Percentiles rank a stretch among this genome's conserved stretches.
Evolutionary conservation across 2,113 vertebrate genomes (phyloP).

Genomic region (Coryphaenoides rupestris): DNA sequence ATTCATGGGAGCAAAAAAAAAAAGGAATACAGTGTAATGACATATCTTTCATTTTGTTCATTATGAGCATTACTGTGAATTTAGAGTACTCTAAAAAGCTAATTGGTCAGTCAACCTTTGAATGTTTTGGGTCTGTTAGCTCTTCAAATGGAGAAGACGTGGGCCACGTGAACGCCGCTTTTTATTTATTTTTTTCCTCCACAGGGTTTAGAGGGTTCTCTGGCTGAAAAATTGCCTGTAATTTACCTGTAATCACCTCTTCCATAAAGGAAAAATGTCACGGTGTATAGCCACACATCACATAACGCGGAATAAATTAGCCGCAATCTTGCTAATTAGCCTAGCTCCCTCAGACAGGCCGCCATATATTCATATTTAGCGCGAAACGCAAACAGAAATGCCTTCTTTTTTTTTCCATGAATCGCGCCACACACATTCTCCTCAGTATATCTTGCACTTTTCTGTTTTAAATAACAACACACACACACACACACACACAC

Average conservation of each 20-base stretch:
- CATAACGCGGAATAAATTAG: no score
- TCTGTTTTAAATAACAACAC: no score
- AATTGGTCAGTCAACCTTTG: slow-evolving; percentile 45
- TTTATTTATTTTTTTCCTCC: no score
- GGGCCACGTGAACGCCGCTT: slow-evolving; percentile 9
- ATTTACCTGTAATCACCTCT: slow-evolving; percentile 12
- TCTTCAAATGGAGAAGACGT: slow-evolving; percentile 28
- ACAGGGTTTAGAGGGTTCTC: slow-evolving; percentile 22
- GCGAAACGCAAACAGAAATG: no score
- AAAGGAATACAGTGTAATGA: slow-evolving; percentile 21
- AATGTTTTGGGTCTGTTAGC: slow-evolving; percentile 40
- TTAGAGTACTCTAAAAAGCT: slow-evolving; percentile 34
- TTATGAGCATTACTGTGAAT: slow-evolving; percentile 37
- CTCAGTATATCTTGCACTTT: no score
- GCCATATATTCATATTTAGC: no score
- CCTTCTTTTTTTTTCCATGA: no score
- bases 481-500: not conserved
- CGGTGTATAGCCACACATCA: slow-evolving; percentile 31
- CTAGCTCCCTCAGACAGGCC: no score
- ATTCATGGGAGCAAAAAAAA: slow-evolving; percentile 6
- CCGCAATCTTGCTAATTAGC: no score
- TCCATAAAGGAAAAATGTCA: slow-evolving; percentile 25
- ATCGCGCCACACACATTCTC: no score
- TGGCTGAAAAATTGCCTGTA: slow-evolving; percentile 30
- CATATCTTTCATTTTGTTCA: slow-evolving; percentile 30